Evolutionary conservation across 2,797 vertebrate species (phyloP), one percentile per base, ranked within the genome.

Genomic region (Sebastes steindachneri): DNA sequence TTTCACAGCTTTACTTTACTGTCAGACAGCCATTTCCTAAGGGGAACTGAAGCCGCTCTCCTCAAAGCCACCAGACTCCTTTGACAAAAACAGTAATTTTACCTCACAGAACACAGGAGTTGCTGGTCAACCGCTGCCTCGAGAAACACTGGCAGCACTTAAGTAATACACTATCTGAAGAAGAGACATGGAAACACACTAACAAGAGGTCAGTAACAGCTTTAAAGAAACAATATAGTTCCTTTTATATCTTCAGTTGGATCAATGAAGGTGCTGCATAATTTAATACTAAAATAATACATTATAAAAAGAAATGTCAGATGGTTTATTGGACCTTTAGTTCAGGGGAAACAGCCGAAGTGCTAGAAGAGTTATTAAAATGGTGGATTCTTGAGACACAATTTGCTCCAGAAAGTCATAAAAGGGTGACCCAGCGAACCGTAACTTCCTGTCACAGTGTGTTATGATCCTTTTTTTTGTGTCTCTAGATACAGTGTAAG

Each of bases 401-500:
- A 7, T 55, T 55, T 57, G 15, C 9, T 68, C 12, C 2, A 25
- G 14, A 25, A 29, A 31, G 25, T 35, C 31, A 4, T 41, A 28
- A 45, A 7, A 21, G 9, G 4, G 17, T 26, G 6, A n/a, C n/a
- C 12, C 33, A 11, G 11, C 3, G 15, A 45, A 3, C 41, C 7
- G 3, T 45, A 41, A 41, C 14, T 41, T 41, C 37, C 1, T 19
- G 28, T 33, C 33, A 9, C 10, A 8, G 14, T 26, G 12, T 5
- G 7, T 37, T 19, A 2, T 33, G 19, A 60, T n/a, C 17, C 35
- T 68, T 2, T 33, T 70, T 70, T 69, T 29, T 59, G 23, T 63
- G 9, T 25, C 80, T 88, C 9, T 66, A 99, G 98, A 97, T 92
- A 29, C 88, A 77, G 35, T 99, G 98, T 85, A 97, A 96, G 93